Percentiles rank a stretch among this genome's conserved stretches.
Evolutionary conservation across 1,140 invertebrate genomes (phyloP).

Genomic region (Oncopodura yosiiana): DNA sequence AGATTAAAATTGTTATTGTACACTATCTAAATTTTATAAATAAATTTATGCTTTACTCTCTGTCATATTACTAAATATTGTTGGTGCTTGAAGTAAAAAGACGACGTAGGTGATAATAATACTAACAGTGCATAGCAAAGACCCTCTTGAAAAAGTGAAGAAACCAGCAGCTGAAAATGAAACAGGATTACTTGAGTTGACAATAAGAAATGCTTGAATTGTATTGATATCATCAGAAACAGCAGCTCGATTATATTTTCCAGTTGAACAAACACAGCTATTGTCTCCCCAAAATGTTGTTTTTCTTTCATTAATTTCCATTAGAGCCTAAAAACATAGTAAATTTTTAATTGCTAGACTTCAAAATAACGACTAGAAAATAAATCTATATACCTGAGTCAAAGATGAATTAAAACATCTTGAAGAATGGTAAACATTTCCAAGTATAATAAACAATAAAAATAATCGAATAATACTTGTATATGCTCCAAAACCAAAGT

Average conservation of each 20-base stretch:
- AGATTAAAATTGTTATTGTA: too few species aligned
- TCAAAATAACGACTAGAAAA: too few species aligned
- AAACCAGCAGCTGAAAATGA: constrained; percentile 28
- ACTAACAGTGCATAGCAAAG: constrained; percentile 26
- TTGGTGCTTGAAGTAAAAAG: constrained; percentile 31
- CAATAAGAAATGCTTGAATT: constrained; percentile 19
- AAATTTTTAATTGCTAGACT: too few species aligned
- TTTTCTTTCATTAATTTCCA: constrained; percentile 5
- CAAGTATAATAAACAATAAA: constrained; percentile 25
- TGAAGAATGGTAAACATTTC: constrained; percentile 24
- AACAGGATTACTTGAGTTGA: constrained; percentile 15
- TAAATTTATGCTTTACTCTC: too few species aligned
- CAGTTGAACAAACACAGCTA: too few species aligned
- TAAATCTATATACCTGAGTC: too few species aligned
- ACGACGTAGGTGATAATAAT: constrained; percentile 31
- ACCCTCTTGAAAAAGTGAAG: constrained; percentile 20
- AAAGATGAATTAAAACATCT: constrained; percentile 8
- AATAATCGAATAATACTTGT: constrained; percentile 19
- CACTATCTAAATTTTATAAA: too few species aligned
- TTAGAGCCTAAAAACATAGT: background rate
- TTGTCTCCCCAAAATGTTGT: too few species aligned
- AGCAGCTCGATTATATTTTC: background rate
- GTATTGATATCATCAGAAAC: constrained; percentile 17
- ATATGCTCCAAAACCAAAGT: background rate
- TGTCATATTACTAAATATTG: too few species aligned